Conservation (phyloP, 1,140 invertebrate genomes). For the Brachionus rotundiformis region DNA sequence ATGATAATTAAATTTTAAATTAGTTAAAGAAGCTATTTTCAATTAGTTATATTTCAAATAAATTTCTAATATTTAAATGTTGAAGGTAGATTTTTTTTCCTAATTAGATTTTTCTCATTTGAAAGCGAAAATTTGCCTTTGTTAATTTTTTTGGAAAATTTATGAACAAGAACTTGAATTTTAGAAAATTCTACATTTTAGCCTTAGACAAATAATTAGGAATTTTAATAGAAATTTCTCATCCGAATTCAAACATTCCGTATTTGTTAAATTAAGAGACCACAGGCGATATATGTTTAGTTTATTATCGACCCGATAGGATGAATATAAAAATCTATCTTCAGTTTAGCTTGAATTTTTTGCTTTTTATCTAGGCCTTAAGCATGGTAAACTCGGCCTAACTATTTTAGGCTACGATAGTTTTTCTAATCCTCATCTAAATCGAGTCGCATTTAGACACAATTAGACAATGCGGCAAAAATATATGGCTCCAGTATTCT, state of each 20-base stretch:
- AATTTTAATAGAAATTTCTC: not conserved
- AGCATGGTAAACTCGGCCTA: not conserved
- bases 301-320: not conserved
- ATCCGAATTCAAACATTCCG: not conserved
- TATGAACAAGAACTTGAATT: not conserved
- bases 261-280: not conserved
- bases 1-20: not conserved
- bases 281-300: not conserved
- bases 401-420: not conserved
- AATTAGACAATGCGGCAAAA: not conserved
- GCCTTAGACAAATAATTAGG: not conserved
- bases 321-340: not conserved
- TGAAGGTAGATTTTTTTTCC: not conserved
- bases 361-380: not conserved
- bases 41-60: not conserved
- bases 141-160: not conserved
- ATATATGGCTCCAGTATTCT: not conserved
- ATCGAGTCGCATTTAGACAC: not conserved
- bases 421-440: not conserved
- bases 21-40: not conserved
- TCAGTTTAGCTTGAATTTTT: not conserved
- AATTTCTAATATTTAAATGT: not conserved
- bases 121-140: not conserved
- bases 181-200: not conserved
- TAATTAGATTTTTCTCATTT: not conserved